Evolutionary conservation across 2,888 invertebrate species (phyloP).

Genomic region (Osmoderma eremita): DNA sequence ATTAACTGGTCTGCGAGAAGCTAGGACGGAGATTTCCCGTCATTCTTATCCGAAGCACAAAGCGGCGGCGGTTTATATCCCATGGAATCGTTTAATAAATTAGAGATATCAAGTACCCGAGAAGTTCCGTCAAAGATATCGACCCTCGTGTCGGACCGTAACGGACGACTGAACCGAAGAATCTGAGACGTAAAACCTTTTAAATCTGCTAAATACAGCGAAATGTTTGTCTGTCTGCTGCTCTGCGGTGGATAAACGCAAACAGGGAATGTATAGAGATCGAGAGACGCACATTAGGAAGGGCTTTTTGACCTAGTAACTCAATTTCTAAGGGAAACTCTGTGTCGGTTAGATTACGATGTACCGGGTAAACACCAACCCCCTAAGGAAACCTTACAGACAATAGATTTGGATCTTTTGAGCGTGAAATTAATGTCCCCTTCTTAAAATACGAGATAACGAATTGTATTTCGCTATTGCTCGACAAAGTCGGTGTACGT

Average conservation of each 20-base stretch:
- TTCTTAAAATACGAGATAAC: too few species aligned
- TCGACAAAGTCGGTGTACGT: too few species aligned
- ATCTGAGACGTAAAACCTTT: too few species aligned
- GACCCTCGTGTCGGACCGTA: too few species aligned
- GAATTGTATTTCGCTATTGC: too few species aligned
- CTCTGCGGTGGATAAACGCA: neutral
- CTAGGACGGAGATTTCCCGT: neutral
- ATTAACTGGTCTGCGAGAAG: neutral
- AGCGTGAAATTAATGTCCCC: neutral
- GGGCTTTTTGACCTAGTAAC: constrained; percentile 7
- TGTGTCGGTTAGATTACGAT: too few species aligned
- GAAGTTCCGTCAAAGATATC: too few species aligned
- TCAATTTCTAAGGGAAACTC: constrained; percentile 11
- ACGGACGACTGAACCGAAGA: too few species aligned
- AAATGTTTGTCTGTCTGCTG: too few species aligned
- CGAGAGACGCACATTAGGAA: constrained; percentile 9
- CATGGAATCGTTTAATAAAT: neutral
- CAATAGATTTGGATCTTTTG: neutral
- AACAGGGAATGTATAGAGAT: constrained; percentile 8
- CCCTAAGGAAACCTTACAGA: neutral
- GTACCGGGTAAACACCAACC: neutral
- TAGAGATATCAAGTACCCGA: too few species aligned
- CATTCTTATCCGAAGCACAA: neutral
- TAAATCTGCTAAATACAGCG: too few species aligned
- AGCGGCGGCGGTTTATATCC: neutral